Conservation (phyloP, 2,888 invertebrate genomes). For the Phlogophora meticulosa region DNA sequence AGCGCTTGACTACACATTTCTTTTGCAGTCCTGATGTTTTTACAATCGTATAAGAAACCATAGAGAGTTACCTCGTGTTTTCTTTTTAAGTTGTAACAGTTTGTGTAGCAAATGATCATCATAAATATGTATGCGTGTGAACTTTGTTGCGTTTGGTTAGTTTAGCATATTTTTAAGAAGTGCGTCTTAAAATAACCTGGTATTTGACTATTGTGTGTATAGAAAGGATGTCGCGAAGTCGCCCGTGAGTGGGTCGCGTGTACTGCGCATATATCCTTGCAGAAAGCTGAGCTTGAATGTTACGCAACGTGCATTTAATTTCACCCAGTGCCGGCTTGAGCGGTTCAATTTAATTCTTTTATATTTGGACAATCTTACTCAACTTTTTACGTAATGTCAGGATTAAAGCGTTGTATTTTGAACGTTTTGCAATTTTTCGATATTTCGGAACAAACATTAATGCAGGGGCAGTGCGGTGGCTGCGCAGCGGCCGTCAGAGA, state of each 20-base stretch:
- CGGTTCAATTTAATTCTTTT: slow-evolving; percentile 80
- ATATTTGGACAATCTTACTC: slow-evolving; percentile 85
- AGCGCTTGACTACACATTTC: slow-evolving; percentile 27
- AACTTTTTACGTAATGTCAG: slow-evolving; percentile 86
- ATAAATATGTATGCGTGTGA: slow-evolving; percentile 40
- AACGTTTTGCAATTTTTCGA: slow-evolving; percentile 86
- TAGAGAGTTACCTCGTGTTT: slow-evolving; percentile 11
- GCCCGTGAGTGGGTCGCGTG: slow-evolving; percentile 52
- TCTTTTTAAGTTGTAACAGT: slow-evolving; percentile 6
- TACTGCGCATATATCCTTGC: slow-evolving; percentile 75
- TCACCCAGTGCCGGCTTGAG: slow-evolving; percentile 76
- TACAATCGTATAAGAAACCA: slow-evolving; percentile 5
- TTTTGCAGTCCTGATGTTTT: slow-evolving; percentile 20
- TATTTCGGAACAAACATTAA: slow-evolving; percentile 81
- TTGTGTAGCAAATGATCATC: slow-evolving; percentile 10
- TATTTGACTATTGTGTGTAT: slow-evolving; percentile 48
- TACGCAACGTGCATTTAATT: slow-evolving; percentile 80
- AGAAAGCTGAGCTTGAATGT: slow-evolving; percentile 72
- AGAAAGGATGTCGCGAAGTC: slow-evolving; percentile 56
- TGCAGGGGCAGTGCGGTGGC: slow-evolving; percentile 75
- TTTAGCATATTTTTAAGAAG: slow-evolving; percentile 46
- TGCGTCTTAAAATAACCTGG: slow-evolving; percentile 54
- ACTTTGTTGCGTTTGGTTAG: slow-evolving; percentile 33
- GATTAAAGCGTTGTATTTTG: slow-evolving; percentile 82
- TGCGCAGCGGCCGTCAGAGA: slow-evolving; percentile 65